Evolutionary conservation across 2,113 vertebrate species (phyloP), one percentile per base, ranked within the genome.

Genomic region (Brachyhypopomus occidentalis): DNA sequence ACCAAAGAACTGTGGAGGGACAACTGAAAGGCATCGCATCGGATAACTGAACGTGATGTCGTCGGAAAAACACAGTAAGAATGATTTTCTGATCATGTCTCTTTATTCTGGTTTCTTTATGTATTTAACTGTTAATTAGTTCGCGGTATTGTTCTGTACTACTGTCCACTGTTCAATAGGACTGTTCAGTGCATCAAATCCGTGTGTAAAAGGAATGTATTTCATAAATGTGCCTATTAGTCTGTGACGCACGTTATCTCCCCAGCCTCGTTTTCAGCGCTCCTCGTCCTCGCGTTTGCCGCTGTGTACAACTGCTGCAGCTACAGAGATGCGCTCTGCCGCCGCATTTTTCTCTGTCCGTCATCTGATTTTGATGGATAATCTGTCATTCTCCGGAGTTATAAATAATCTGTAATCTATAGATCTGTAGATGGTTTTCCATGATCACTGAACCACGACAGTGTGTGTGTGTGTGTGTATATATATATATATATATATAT

Each of bases 21-120:
- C 25, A 71, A 55, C 59, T 30, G 71, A 84, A 71, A 72, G 77
- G 63, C 77, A 30, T 66, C 77, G 72, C 74, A 77, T 73, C 73
- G 60, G 72, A 64, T 34, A 63, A 55, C 77, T 78, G 52, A 82
- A 75, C 88, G 85, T 76, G 36, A 94, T 94, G 94, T 92, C 93
- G 81, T 91, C 93, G 67, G 92, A 91, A 83, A 94, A 94, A 89
- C 92, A 94, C 92, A 93, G 94, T 94, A 88, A 91, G 90, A 5
- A 36, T 23, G 14, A 20, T 4, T 30, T 71, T 41, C 30, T 79
- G 45, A 75, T 72, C 75, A 66, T 78, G 62, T 62, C 1, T 74
- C 79, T 72, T 75, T 70, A 78, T 70, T 20, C 69, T 58, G 5
- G 25, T 80, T 70, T 25, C 22, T 38, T 80, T 63, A 30, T n/a